phyloP scores from a whole-genome alignment of 1,140 invertebrate genomes.

The Habropoda laboriosa region DNA sequence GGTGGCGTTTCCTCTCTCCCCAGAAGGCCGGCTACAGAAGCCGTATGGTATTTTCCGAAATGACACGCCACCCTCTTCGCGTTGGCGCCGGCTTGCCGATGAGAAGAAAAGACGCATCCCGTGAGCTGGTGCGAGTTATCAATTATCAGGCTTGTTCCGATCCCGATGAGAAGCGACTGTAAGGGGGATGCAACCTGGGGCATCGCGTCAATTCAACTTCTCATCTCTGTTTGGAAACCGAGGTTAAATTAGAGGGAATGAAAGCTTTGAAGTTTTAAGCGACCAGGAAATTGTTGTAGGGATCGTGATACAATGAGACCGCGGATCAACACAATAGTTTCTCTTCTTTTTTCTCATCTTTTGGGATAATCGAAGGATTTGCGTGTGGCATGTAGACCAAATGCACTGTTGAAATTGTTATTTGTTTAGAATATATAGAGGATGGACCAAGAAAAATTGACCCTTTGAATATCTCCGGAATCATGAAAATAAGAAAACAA shows the following conservation, averaged over 20 bases:
- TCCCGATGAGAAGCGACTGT: no score
- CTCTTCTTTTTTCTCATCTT: no score
- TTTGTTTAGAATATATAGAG: not conserved
- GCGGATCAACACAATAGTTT: no score
- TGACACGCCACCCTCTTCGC: conserved; percentile 5
- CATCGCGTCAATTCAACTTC: not conserved
- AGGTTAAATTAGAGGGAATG: conserved; percentile 1
- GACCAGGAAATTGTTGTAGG: not conserved
- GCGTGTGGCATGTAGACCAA: not conserved
- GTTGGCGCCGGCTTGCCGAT: conserved; percentile 56
- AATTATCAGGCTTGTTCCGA: conserved; percentile 49
- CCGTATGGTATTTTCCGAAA: not conserved
- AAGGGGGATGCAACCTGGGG: not conserved
- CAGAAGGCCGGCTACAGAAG: not conserved
- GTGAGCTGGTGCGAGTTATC: conserved; percentile 43
- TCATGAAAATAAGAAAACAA: no score
- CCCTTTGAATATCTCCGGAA: no score
- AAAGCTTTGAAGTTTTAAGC: not conserved
- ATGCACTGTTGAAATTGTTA: not conserved
- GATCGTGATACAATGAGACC: not conserved
- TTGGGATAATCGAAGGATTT: no score
- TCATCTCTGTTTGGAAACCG: not conserved
- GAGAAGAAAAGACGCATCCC: conserved; percentile 52
- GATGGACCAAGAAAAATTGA: no score
- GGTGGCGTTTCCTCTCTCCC: conserved; percentile 54